Evolutionary conservation across 2,888 invertebrate genomes (phyloP).

Genomic region (Ochlodes sylvanus): DNA sequence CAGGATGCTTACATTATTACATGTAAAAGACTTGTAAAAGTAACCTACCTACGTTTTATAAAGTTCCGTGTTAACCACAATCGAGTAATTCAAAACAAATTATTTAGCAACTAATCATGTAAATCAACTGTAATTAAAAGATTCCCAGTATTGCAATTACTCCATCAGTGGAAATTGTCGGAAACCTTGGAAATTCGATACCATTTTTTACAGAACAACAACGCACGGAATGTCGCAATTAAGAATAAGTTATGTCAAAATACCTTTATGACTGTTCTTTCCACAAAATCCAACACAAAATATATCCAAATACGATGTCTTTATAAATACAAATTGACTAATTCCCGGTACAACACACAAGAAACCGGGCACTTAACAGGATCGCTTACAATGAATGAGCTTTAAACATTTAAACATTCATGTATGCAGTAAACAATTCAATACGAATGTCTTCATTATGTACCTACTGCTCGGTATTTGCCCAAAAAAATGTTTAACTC

Average conservation of each 20-base stretch:
- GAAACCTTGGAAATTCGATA: background rate
- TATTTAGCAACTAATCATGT: too few relatives aligned
- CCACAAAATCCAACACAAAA: constrained; percentile 21
- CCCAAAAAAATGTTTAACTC: constrained; percentile 67
- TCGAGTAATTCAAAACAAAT: too few relatives aligned
- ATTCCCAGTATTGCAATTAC: background rate
- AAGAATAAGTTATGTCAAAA: constrained; percentile 23
- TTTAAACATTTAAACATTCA: constrained; percentile 49
- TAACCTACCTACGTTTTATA: too few relatives aligned
- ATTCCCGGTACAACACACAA: constrained; percentile 29
- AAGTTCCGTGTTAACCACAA: too few relatives aligned
- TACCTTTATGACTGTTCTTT: constrained; percentile 20
- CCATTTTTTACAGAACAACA: background rate
- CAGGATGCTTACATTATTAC: too few relatives aligned
- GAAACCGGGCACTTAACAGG: constrained; percentile 35
- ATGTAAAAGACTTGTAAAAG: too few relatives aligned
- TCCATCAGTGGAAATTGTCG: background rate
- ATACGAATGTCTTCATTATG: constrained; percentile 78
- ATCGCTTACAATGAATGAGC: constrained; percentile 44
- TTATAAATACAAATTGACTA: constrained; percentile 32
- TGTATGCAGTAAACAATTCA: constrained; percentile 65
- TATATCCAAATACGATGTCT: constrained; percentile 32
- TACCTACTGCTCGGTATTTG: constrained; percentile 55
- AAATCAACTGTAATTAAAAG: too few relatives aligned
- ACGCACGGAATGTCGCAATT: constrained; percentile 20